Percentiles rank a stretch among this genome's conserved stretches.
Evolutionary conservation across 2,113 vertebrate species (phyloP).

Genomic region (Cheilinus undulatus): DNA sequence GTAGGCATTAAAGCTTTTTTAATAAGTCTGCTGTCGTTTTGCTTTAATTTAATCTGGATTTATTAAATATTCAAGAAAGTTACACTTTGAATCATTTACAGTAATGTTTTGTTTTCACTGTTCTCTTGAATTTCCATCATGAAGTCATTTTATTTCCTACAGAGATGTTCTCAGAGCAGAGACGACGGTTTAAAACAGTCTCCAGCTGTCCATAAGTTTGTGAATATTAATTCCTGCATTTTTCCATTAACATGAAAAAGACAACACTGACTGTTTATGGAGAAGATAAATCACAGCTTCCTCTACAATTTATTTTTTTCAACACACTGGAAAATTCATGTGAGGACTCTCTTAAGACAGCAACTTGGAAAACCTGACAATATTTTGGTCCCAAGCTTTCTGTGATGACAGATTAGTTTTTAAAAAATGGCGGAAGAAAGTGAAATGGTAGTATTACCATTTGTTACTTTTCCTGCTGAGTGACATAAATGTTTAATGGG

Average conservation of each 20-base stretch:
- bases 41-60: not conserved
- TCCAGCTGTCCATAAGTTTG: not conserved
- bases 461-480: no score
- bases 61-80: not conserved
- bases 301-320: not conserved
- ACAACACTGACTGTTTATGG: not conserved
- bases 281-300: not conserved
- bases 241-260: not conserved
- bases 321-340: not conserved
- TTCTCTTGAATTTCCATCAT: not conserved
- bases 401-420: not conserved
- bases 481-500: no score
- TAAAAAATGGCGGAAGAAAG: no score
- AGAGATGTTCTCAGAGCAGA: not conserved
- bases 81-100: conserved; percentile 16
- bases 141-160: no score
- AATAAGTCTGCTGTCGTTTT: conserved; percentile 2
- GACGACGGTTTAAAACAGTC: not conserved
- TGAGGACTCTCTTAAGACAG: no score
- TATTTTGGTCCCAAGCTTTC: not conserved
- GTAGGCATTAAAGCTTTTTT: conserved; percentile 7
- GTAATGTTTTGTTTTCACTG: not conserved
- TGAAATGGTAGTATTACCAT: no score
- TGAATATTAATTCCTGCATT: not conserved
- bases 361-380: no score